A percentile compares a stretch with the other conserved stretches of the same genome.
These are phyloP conservation scores for Atlantisia rogersi DNA, from an alignment of 2,113 vertebrate species.

Conservation along the genomic window DNA sequence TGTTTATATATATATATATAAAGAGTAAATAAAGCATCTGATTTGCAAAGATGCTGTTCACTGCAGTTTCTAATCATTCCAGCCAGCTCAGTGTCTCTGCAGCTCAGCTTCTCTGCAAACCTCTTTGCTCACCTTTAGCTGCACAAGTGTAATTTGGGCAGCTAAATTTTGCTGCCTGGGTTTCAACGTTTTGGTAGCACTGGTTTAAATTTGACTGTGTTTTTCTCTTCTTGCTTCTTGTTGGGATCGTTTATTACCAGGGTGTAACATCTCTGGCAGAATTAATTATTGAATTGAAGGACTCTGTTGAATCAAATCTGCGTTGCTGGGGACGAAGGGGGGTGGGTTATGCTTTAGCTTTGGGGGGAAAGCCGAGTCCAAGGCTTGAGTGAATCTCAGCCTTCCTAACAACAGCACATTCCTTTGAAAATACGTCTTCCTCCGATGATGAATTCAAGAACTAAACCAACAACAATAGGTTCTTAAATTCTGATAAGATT, in stretches of 20 bases:
- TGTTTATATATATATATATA: neutral
- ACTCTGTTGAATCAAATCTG: neutral
- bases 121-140: neutral
- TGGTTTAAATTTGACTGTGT: neutral
- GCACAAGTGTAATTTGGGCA: neutral
- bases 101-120: neutral
- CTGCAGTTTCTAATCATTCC: neutral
- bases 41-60: neutral
- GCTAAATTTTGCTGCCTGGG: neutral
- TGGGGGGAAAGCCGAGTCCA: neutral
- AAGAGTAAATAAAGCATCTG: neutral
- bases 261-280: neutral
- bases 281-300: neutral
- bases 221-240: neutral
- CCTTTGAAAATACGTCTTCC: slow-evolving; percentile 58
- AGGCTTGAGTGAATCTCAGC: slow-evolving; percentile 7
- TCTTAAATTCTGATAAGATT: slow-evolving; percentile 78
- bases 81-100: neutral
- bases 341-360: neutral
- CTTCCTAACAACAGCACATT: slow-evolving; percentile 43
- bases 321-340: neutral
- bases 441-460: slow-evolving; percentile 64
- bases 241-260: neutral
- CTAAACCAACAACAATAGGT: slow-evolving; percentile 69
- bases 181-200: neutral